phyloP scores from a whole-genome alignment of 2,113 vertebrate species.

The Pseudopipra pipra region DNA sequence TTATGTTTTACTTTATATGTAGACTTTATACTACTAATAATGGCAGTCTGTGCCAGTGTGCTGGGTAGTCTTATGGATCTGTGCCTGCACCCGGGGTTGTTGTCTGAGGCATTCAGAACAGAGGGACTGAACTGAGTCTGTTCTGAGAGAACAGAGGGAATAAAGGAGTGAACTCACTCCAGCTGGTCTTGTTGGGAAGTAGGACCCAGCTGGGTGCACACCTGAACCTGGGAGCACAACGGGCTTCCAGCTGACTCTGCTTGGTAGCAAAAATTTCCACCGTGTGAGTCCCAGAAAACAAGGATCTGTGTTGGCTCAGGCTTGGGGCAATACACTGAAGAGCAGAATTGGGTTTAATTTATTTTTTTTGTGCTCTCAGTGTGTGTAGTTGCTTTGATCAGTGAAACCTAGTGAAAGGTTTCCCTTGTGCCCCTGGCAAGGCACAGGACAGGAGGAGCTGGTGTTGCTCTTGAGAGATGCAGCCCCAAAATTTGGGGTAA shows the following conservation, averaged over 20 bases:
- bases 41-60: not conserved
- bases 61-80: not conserved
- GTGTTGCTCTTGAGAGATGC: not conserved
- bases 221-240: accelerated
- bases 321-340: not conserved
- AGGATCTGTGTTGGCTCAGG: not conserved
- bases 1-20: not conserved
- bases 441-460: not conserved
- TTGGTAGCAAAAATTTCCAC: not conserved
- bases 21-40: not conserved
- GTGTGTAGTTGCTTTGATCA: not conserved
- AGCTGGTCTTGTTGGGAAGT: not conserved
- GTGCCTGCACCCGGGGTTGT: not conserved
- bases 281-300: not conserved
- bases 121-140: not conserved
- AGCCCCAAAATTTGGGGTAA: not conserved
- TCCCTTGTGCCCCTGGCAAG: not conserved
- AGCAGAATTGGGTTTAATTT: not conserved
- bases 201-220: not conserved
- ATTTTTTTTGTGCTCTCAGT: not conserved
- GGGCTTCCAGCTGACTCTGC: not conserved
- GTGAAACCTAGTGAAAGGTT: not conserved
- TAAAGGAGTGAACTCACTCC: not conserved
- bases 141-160: not conserved
- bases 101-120: not conserved